Evolutionary conservation across 2,113 vertebrate species (phyloP).

Genomic region (Spea bombifrons): DNA sequence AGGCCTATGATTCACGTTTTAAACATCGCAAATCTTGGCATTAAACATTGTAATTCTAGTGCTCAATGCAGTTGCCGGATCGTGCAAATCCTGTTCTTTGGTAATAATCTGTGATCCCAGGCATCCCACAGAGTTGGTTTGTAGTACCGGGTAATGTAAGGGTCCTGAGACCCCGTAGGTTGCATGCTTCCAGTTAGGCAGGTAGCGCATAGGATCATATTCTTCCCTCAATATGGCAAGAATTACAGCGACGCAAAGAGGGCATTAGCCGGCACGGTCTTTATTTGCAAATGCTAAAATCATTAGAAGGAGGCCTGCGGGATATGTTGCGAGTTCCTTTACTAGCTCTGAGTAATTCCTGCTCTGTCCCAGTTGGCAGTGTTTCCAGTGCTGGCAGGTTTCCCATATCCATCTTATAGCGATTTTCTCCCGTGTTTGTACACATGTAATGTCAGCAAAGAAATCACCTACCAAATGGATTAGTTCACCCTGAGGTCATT

Average conservation of each 20-base stretch:
- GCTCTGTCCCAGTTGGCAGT: conserved; percentile 34
- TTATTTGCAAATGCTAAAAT: not conserved
- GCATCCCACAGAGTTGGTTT: too few species aligned
- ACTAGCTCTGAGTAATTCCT: conserved; percentile 5
- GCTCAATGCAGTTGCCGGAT: too few species aligned
- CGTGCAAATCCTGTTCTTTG: too few species aligned
- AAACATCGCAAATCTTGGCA: too few species aligned
- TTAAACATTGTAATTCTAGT: too few species aligned
- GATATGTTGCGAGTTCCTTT: not conserved
- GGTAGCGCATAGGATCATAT: not conserved
- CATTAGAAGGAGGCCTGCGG: not conserved
- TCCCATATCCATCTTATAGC: conserved; percentile 34
- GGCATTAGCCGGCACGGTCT: not conserved
- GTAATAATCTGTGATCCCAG: too few species aligned
- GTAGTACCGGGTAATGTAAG: too few species aligned
- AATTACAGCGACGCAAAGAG: not conserved
- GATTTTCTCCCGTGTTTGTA: conserved; percentile 39
- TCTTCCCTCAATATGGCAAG: not conserved
- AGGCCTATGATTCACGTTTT: too few species aligned
- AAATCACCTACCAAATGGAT: conserved; percentile 32
- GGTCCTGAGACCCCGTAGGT: too few species aligned
- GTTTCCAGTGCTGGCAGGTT: conserved; percentile 16
- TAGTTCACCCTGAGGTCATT: conserved; percentile 17
- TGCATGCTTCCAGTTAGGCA: not conserved
- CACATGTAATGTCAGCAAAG: conserved; percentile 42